These are phyloP conservation scores for Stercorarius parasiticus DNA, from an alignment of 2,113 vertebrate genomes.

Conservation along the genomic window DNA sequence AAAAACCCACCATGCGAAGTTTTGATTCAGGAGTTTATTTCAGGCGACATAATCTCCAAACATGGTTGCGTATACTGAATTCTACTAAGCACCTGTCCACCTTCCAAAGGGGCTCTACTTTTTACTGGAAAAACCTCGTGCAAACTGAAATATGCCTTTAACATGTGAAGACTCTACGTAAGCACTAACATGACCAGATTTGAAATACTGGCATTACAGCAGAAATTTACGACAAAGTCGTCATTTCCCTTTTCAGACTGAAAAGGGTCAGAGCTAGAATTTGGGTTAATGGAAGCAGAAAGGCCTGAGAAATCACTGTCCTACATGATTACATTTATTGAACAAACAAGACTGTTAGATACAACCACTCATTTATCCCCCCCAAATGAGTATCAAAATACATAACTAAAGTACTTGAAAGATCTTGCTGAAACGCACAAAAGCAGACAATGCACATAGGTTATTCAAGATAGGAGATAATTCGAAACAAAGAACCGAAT, in stretches of 20 bases:
- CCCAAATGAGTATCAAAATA: neutral
- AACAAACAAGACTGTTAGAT: neutral
- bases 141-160: neutral
- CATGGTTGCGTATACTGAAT: neutral
- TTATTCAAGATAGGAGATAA: neutral
- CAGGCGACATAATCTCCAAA: neutral
- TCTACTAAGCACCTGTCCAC: neutral
- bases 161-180: neutral
- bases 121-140: neutral
- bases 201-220: neutral
- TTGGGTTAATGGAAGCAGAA: neutral
- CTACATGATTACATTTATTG: neutral
- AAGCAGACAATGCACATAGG: neutral
- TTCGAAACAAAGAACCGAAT: neutral
- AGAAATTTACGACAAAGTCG: neutral
- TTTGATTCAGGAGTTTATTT: neutral
- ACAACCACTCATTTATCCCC: too few species aligned
- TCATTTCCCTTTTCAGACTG: neutral
- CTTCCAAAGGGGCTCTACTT: neutral
- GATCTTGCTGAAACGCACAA: neutral
- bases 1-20: neutral
- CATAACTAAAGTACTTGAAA: neutral
- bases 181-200: too few species aligned
- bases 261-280: neutral
- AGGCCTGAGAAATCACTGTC: neutral